Conservation (phyloP, 2,888 invertebrate species). For the Adineta ricciae region DNA sequence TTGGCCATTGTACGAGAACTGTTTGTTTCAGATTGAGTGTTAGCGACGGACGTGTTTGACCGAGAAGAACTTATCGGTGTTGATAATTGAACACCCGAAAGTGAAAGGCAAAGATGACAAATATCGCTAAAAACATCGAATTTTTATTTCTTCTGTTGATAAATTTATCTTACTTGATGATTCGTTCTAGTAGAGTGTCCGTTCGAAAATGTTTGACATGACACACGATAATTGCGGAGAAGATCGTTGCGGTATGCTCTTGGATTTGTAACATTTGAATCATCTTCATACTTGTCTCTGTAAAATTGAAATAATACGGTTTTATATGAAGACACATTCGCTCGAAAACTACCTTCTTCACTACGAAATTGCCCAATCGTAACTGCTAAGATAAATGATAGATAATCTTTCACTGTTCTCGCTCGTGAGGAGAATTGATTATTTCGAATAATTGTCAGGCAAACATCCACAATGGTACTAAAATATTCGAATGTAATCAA, state of each 20-base stretch:
- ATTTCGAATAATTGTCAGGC: not conserved
- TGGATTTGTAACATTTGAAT: slow-evolving; percentile 19
- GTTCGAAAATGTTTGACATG: slow-evolving; percentile 9
- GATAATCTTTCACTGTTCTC: slow-evolving; percentile 12
- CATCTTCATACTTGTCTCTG: not conserved
- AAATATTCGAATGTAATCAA: not conserved
- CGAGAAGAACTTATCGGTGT: not conserved
- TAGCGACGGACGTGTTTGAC: not conserved
- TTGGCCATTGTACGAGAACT: not conserved
- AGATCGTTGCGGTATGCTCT: not conserved
- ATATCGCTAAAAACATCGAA: not conserved
- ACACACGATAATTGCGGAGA: not conserved
- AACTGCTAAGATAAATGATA: not conserved
- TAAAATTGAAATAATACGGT: not conserved
- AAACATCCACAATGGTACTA: not conserved
- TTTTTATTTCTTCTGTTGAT: not conserved
- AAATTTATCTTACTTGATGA: not conserved
- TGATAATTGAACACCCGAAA: not conserved
- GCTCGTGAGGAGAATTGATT: not conserved
- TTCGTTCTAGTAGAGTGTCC: not conserved
- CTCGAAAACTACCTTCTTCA: not conserved
- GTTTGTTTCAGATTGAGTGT: not conserved
- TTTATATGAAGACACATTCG: too few relatives aligned
- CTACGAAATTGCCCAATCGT: not conserved
- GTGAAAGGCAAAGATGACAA: not conserved